Percentiles rank a stretch among this genome's conserved stretches.
Evolutionary conservation across 92 coral and sea anemone genomes (phyloP).

Genomic region (Palythoa caribaeorum): DNA sequence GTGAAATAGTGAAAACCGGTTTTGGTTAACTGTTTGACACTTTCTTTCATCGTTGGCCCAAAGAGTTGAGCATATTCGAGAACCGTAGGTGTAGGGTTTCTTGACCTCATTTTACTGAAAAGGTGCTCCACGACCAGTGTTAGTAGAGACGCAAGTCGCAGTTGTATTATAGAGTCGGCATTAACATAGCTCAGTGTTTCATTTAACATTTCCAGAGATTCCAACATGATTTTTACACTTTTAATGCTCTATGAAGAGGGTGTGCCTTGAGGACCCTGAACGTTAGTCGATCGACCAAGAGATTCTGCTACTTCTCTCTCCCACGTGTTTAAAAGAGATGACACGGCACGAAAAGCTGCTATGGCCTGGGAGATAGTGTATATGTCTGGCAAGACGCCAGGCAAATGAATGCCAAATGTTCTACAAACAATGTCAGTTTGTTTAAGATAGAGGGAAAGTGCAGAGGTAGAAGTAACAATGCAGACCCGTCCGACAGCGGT

Average conservation of each 20-base stretch:
- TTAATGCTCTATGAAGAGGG: conserved; percentile 49
- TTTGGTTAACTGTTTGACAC: conserved; percentile 54
- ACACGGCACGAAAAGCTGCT: conserved; percentile 48
- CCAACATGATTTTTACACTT: conserved; percentile 45
- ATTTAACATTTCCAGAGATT: conserved; percentile 36
- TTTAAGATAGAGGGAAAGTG: conserved; percentile 46
- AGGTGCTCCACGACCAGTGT: conserved; percentile 62
- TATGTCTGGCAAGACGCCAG: conserved; percentile 44
- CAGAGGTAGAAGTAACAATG: conserved; percentile 41
- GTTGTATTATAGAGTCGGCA: conserved; percentile 27
- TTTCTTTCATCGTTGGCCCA: conserved; percentile 58
- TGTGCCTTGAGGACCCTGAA: conserved; percentile 64
- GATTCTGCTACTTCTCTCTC: conserved; percentile 44
- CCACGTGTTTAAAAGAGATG: conserved; percentile 39
- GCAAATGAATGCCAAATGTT: conserved; percentile 57
- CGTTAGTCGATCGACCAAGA: conserved; percentile 38
- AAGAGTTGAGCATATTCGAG: conserved; percentile 60
- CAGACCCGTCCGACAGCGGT: conserved; percentile 60
- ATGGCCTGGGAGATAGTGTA: conserved; percentile 36
- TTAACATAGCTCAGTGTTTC: conserved; percentile 37
- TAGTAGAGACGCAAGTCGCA: conserved; percentile 55
- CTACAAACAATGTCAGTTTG: conserved; percentile 49
- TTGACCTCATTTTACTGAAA: conserved; percentile 60
- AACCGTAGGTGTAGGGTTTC: conserved; percentile 60
- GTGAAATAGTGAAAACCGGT: conserved; percentile 57